A percentile compares a stretch with the other conserved stretches of the same genome.
These are phyloP conservation scores for Heterotis niloticus DNA, from an alignment of 2,113 vertebrate genomes.

Conservation along the genomic window DNA sequence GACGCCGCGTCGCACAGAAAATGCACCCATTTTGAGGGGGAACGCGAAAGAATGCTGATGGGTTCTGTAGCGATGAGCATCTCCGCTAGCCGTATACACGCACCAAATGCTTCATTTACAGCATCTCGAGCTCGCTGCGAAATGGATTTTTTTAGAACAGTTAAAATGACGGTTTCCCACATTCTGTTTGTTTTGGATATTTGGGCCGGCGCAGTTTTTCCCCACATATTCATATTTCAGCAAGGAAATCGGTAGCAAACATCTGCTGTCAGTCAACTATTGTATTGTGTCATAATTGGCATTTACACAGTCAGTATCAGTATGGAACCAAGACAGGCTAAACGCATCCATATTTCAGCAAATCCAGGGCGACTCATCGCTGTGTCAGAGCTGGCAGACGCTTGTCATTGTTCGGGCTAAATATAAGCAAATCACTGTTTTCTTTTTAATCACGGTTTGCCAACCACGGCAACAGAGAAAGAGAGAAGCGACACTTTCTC, in stretches of 20 bases:
- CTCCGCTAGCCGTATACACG: too few species aligned
- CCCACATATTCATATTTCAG: neutral
- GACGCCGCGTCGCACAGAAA: too few species aligned
- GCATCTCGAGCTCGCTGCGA: too few species aligned
- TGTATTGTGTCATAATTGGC: neutral
- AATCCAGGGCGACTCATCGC: neutral
- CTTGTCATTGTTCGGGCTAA: neutral
- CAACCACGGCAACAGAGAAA: neutral
- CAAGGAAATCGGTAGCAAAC: neutral
- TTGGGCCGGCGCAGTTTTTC: neutral
- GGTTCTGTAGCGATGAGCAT: too few species aligned
- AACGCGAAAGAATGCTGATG: too few species aligned
- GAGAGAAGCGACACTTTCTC: too few species aligned
- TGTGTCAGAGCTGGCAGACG: neutral
- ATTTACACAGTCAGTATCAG: neutral
- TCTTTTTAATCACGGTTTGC: neutral
- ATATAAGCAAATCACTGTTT: slow-evolving; percentile 3
- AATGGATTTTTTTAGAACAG: too few species aligned
- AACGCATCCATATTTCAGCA: neutral
- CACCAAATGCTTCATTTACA: too few species aligned
- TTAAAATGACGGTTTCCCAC: too few species aligned
- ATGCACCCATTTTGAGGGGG: too few species aligned
- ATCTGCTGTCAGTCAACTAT: slow-evolving; percentile 15
- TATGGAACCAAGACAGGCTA: neutral
- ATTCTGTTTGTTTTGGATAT: slow-evolving; percentile 2